Evolutionary conservation across 2,888 invertebrate genomes (phyloP), one percentile per base, ranked within the genome.

Genomic region (Leistus spinibarbis): DNA sequence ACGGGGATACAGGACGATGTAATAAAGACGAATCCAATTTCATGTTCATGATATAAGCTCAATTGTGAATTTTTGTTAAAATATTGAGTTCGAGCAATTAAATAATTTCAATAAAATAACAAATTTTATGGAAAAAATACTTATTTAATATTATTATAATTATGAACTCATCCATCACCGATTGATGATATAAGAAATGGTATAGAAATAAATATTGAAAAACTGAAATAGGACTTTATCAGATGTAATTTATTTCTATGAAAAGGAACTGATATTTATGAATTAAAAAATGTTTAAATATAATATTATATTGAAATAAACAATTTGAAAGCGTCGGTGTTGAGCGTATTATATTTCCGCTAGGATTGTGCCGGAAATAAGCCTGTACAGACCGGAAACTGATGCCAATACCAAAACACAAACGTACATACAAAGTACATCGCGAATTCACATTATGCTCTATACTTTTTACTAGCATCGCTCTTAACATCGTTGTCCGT

Each of bases 311-410:
- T 23, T 17, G 56, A 16, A 62, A 40, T 17, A 53, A 70, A 40
- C 70, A 62, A 62, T 20, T 62, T 63, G 63, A 62, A 62, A 62
- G 70, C 70, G 63, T 22, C 63, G 40, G 22, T 40, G 69, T 40
- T 40, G n/a, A 19, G 40, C 40, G 22, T 62, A 22, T 54, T 60
- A 63, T 62, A 70, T 62, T 70, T 70, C 70, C 70, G 62, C 20
- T 62, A 60, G 69, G 67, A 68, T 17, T 19, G 1, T n/a, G 22
- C 69, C 40, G 70, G 70, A 70, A 70, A 53, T 63, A 40, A 40
- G 70, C 62, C 54, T 70, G 40, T 70, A 70, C 24, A n/a, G 20
- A 60, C 63, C 24, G 70, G 62, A 70, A 70, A 27, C 40, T 5
- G 60, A 3, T 40, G 60, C 60, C 69, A 69, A 60, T 60, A 60